Evolutionary conservation across 1,140 invertebrate species (phyloP).

Genomic region (Macrotrachela quadricornifera): DNA sequence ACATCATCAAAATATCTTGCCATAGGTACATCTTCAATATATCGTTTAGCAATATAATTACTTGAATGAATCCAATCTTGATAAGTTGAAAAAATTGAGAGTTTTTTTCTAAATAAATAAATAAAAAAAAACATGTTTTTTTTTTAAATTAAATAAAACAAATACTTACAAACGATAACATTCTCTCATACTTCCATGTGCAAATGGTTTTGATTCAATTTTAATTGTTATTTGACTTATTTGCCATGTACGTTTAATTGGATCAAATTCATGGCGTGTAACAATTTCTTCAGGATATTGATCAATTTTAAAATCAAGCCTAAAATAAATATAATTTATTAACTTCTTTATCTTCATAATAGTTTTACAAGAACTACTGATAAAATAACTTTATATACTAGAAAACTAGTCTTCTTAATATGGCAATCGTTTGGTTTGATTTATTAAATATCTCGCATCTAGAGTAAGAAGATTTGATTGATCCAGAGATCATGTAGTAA

Average conservation of each 20-base stretch:
- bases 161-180: constrained; percentile 36
- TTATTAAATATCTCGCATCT: too few species aligned
- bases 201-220: constrained; percentile 34
- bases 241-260: constrained; percentile 29
- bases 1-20: constrained; percentile 39
- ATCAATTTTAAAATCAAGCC: constrained; percentile 25
- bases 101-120: constrained; percentile 21
- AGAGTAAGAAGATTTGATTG: too few species aligned
- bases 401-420: too few species aligned
- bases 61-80: constrained; percentile 33
- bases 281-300: constrained; percentile 24
- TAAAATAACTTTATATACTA: too few species aligned
- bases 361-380: too few species aligned
- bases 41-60: constrained; percentile 39
- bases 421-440: too few species aligned
- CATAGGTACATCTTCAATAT: constrained; percentile 33
- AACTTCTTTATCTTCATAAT: too few species aligned
- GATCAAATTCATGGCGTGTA: constrained; percentile 29
- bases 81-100: constrained; percentile 30
- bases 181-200: constrained; percentile 38
- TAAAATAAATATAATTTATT: too few species aligned
- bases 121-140: background rate
- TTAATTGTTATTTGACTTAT: constrained; percentile 33
- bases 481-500: too few species aligned
- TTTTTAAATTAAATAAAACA: background rate